Base-by-base conservation (phyloP, 2,113 vertebrate genomes). In the Coregonus clupeaformis region DNA sequence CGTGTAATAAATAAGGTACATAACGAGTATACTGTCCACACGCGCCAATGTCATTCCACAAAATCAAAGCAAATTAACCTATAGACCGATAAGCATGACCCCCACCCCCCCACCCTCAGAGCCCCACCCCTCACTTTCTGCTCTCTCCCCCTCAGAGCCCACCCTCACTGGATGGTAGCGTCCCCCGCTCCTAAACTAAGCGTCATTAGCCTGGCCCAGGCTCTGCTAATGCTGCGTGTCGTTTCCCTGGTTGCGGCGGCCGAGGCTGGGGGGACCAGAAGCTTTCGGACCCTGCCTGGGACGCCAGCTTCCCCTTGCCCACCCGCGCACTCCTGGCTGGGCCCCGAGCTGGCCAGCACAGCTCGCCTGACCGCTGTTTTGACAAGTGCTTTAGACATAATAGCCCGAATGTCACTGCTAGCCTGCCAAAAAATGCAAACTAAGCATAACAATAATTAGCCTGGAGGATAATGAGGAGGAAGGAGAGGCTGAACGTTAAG, bases 361-460 rank as follows among this genome's bases (percentile, higher is more conserved):
- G 77, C 84, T 87, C 75, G 84, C 77, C 79, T 74, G 75, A 82
- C 73, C 4, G 42, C 79, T 90, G 84, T 92, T 91, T 91, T 92
- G 89, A 92, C 89, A 92, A 88, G 87, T 89, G 88, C 89, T 88
- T 89, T 85, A 88, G 87, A 91, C 88, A 87, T 88, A 89, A 89
- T 74, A 74, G 71, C 75, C 64, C 7, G 25, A 22, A 25, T 22
- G 89, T 90, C 91, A 90, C 84, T 82, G 85, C 9, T 11, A 9
- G 83, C 76, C 82, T 87, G 89, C 89, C 84, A 91, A 81, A n/a
- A 87, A 90, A 89, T 80, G 81, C 86, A 87, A 92, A 91, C 87
- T 89, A 91, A 88, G 89, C 89, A 91, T 90, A 90, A 93, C 89
- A 91, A 77, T 86, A 91, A 91, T 92, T 91, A 91, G 85, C 89